Base-by-base conservation (phyloP, 2,888 invertebrate species). In the Leucoptera coffeella region DNA sequence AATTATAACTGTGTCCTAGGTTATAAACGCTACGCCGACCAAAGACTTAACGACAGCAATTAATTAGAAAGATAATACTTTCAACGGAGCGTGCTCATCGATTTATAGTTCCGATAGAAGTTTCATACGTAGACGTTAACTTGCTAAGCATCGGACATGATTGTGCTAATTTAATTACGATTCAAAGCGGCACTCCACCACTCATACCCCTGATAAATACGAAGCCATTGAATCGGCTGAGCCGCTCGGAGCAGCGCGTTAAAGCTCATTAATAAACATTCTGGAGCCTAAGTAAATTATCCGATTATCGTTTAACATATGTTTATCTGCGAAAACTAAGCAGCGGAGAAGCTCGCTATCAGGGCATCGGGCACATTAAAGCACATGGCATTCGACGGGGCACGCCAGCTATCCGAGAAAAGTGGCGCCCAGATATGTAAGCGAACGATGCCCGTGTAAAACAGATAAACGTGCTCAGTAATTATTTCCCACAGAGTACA, bases 21-120 rank as follows among this genome's bases (percentile, higher is more conserved):
- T n/a, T n/a, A n/a, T n/a, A n/a, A n/a, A n/a, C n/a, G n/a, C n/a
- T n/a, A n/a, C n/a, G n/a, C n/a, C n/a, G n/a, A n/a, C n/a, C n/a
- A n/a, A n/a, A n/a, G n/a, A n/a, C n/a, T n/a, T n/a, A n/a, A n/a
- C n/a, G n/a, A 19, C n/a, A 13, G 20, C 20, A 26, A 26, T 26
- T 19, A 26, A 26, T 26, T 26, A 13, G 15, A 26, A n/a, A n/a
- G n/a, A n/a, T n/a, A n/a, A n/a, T n/a, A n/a, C n/a, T n/a, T n/a
- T n/a, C n/a, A n/a, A 17, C 17, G 24, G 24, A 10, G 23, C 32
- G 29, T 41, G 42, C 42, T 38, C 38, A 34, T 15, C 32, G 44
- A 45, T 49, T 45, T 45, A 45, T 45, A 41, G 44, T 43, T 39
- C 30, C 25, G 29, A 31, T 38, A 41, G 43, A 38, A 41, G 41